Percentiles rank a stretch among this genome's conserved stretches.
Conservation (phyloP, 2,888 invertebrate species). For the Leistus spinibarbis region DNA sequence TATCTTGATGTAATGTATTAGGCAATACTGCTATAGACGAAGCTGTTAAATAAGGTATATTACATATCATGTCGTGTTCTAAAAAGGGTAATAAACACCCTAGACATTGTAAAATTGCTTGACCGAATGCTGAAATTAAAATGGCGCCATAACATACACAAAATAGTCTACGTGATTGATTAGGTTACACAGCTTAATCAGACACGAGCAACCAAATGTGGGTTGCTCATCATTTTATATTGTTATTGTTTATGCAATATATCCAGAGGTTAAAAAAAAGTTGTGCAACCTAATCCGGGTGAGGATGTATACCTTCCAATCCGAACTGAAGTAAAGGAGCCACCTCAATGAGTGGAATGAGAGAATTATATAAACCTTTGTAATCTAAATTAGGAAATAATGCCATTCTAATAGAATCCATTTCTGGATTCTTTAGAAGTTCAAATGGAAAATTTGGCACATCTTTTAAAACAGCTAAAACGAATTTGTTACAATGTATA, state of each 20-base stretch:
- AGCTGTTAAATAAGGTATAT: conserved; percentile 91
- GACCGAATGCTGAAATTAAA: conserved; percentile 79
- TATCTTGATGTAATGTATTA: conserved; percentile 87
- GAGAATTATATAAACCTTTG: conserved; percentile 91
- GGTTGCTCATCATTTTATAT: background rate
- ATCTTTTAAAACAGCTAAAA: conserved; percentile 91
- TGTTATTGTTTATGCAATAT: background rate
- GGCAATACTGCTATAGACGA: conserved; percentile 94
- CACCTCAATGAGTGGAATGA: conserved; percentile 91
- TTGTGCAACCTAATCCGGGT: too few relatives aligned
- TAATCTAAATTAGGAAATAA: conserved; percentile 97
- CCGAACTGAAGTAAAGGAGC: conserved; percentile 90
- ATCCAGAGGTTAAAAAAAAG: background rate
- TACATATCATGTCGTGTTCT: conserved; percentile 95
- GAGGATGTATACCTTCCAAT: conserved; percentile 70
- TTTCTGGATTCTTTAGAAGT: conserved; percentile 85
- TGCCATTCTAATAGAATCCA: conserved; percentile 84
- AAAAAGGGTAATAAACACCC: conserved; percentile 95
- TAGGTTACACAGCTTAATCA: too few relatives aligned
- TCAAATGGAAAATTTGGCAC: conserved; percentile 91
- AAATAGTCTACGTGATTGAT: too few relatives aligned
- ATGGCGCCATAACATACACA: background rate
- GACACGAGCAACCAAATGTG: background rate
- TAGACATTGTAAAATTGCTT: conserved; percentile 90
- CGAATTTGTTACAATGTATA: conserved; percentile 27